phyloP scores from a whole-genome alignment of 92 coral and sea anemone genomes.

The Muricea muricata region DNA sequence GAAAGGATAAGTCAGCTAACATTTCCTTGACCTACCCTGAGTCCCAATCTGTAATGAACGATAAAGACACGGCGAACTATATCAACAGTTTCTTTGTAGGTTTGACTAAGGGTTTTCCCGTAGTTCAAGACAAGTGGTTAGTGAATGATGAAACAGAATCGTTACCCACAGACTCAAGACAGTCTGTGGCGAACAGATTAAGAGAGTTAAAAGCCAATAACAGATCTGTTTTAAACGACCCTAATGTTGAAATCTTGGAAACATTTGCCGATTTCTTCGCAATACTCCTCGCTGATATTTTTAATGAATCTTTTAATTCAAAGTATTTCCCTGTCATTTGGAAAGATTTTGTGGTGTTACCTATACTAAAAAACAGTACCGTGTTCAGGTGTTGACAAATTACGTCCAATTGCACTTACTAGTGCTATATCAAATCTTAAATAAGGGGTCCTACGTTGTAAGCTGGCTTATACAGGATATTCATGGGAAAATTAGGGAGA shows the following conservation, averaged over 20 bases:
- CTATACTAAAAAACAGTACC: not conserved
- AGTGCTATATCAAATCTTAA: not conserved
- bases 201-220: not conserved
- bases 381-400: not conserved
- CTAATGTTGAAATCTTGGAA: not conserved
- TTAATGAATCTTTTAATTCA: not conserved
- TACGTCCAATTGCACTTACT: slow-evolving; percentile 2
- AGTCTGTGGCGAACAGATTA: not conserved
- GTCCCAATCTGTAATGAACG: not conserved
- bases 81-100: not conserved
- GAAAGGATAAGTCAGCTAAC: not conserved
- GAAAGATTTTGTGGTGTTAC: not conserved
- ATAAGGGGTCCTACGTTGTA: not conserved
- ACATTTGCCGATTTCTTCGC: not conserved
- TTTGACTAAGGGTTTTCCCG: slow-evolving; percentile 1
- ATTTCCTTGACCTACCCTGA: not conserved
- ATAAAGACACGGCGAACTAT: slow-evolving; percentile 1
- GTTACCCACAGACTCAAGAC: not conserved
- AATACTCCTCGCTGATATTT: slow-evolving; percentile 7
- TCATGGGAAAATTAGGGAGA: not conserved
- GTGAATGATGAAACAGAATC: not conserved
- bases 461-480: not conserved
- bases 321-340: not conserved
- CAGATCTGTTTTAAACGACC: not conserved
- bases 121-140: not conserved